These are phyloP conservation scores for Physella acuta DNA, from an alignment of 1,140 invertebrate species.

Conservation along the genomic window DNA sequence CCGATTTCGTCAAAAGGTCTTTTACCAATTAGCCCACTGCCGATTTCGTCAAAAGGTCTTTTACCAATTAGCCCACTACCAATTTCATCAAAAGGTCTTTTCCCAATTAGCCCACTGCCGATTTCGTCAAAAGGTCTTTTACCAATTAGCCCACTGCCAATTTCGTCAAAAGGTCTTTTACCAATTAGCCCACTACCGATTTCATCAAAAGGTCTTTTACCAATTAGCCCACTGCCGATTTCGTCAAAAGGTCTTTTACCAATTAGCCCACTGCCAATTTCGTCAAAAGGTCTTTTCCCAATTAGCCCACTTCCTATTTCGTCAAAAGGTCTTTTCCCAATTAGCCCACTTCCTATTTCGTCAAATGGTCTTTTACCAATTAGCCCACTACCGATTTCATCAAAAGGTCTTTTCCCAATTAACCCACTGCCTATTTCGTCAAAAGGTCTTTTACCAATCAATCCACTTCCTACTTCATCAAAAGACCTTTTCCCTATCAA, in stretches of 20 bases:
- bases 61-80: constrained; percentile 32
- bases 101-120: constrained; percentile 36
- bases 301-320: constrained; percentile 34
- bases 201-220: constrained; percentile 35
- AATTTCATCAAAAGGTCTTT: constrained; percentile 30
- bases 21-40: constrained; percentile 32
- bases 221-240: constrained; percentile 36
- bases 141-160: constrained; percentile 37
- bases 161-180: constrained; percentile 32
- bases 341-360: constrained; percentile 32
- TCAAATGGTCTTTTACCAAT: constrained; percentile 39
- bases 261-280: constrained; percentile 30
- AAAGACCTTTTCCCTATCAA: constrained; percentile 37
- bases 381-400: constrained; percentile 32
- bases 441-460: constrained; percentile 34
- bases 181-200: constrained; percentile 37
- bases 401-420: constrained; percentile 38
- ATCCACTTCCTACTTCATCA: constrained; percentile 33
- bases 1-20: constrained; percentile 29
- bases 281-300: constrained; percentile 33
- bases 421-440: constrained; percentile 35
- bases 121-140: constrained; percentile 32
- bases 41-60: constrained; percentile 31
- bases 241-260: constrained; percentile 30
- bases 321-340: constrained; percentile 35